Conservation (phyloP, 2,797 vertebrate species). For the Oreortyx pictus region DNA sequence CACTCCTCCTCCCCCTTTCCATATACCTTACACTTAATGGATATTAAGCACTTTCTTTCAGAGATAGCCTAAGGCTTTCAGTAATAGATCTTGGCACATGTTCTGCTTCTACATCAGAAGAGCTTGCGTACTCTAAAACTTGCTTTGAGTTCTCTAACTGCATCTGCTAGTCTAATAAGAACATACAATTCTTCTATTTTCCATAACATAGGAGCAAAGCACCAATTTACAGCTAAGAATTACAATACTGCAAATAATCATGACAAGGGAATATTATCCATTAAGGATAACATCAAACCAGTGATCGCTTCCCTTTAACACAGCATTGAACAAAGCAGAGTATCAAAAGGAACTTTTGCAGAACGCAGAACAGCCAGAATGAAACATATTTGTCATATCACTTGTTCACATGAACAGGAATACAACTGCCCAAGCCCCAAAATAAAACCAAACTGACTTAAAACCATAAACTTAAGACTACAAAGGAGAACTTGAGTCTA, state of each 20-base stretch:
- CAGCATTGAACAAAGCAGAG: neutral
- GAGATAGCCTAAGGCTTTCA: neutral
- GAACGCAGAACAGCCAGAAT: neutral
- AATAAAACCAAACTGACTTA: neutral
- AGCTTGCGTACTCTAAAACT: neutral
- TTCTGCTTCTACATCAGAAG: neutral
- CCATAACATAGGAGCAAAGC: no score
- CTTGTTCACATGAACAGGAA: neutral
- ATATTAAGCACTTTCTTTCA: neutral
- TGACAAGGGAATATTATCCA: neutral
- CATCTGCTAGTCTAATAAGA: neutral
- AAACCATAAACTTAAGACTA: neutral
- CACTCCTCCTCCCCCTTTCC: neutral
- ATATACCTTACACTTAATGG: neutral
- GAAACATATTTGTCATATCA: neutral
- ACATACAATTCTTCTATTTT: neutral
- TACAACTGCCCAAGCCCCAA: fast-evolving
- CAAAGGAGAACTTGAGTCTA: neutral
- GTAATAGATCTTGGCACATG: neutral
- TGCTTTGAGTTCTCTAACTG: neutral
- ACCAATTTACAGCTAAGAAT: neutral
- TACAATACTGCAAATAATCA: neutral
- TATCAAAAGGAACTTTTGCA: neutral
- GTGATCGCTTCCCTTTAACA: neutral
- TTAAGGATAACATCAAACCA: neutral